These are phyloP conservation scores for Lacerta viridis DNA, from an alignment of 2,797 vertebrate genomes.

Conservation along the genomic window DNA sequence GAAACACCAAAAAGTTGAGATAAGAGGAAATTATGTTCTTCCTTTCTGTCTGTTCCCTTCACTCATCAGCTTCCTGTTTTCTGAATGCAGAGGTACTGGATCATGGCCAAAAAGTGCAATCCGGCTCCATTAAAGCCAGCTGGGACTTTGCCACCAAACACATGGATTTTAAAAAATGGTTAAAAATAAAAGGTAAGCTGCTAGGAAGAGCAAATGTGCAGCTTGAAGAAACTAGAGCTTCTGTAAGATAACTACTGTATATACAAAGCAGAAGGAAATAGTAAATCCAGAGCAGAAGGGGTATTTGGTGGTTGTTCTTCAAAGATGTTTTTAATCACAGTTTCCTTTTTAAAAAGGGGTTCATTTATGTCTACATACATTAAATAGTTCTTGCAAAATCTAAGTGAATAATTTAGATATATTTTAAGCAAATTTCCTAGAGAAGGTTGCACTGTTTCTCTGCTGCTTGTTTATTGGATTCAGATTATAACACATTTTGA, in stretches of 20 bases:
- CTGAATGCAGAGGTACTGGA: neutral
- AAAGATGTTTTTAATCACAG: neutral
- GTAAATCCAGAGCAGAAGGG: neutral
- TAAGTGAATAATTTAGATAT: slow-evolving; percentile 25
- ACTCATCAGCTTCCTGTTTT: slow-evolving; percentile 5
- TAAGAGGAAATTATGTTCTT: neutral
- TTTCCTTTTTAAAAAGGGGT: neutral
- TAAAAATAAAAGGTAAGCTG: neutral
- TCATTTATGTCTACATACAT: slow-evolving; percentile 33
- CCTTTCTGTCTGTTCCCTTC: neutral
- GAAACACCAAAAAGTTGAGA: neutral
- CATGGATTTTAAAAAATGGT: neutral
- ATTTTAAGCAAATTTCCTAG: slow-evolving; percentile 1
- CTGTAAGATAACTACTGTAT: neutral
- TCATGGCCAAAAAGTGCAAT: neutral
- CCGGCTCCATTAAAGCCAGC: neutral
- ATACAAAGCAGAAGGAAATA: neutral
- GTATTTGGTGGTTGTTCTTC: neutral
- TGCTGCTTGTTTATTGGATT: slow-evolving; percentile 67
- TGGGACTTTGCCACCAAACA: neutral
- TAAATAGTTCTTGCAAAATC: slow-evolving; percentile 31
- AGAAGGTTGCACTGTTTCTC: slow-evolving; percentile 51
- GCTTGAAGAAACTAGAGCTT: neutral
- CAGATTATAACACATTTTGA: slow-evolving; percentile 74
- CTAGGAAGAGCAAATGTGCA: neutral